Evolutionary conservation across 2,888 invertebrate species (phyloP).

Genomic region (Serrognathus titanus): DNA sequence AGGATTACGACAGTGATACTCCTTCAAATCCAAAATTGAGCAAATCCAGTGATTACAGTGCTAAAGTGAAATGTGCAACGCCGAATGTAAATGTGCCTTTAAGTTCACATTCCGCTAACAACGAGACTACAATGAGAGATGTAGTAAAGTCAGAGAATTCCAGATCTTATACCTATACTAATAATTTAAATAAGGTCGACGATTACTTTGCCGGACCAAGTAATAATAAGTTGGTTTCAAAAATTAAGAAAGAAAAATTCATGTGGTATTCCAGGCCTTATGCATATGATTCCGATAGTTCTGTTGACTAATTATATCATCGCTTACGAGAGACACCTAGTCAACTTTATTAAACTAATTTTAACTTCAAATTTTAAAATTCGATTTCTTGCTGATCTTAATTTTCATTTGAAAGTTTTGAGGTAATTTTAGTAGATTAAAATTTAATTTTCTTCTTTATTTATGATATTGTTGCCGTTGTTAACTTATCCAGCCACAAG

Average conservation of each 20-base stretch:
- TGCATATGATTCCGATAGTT: constrained; percentile 26
- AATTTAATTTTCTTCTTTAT: too few relatives aligned
- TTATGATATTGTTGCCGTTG: too few relatives aligned
- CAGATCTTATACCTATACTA: neutral
- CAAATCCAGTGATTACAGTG: neutral
- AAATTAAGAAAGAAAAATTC: constrained; percentile 24
- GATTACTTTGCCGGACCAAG: constrained; percentile 20
- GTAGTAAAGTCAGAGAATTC: neutral
- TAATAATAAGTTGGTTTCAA: constrained; percentile 20
- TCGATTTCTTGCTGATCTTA: too few relatives aligned
- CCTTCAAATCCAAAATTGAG: neutral
- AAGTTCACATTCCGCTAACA: neutral
- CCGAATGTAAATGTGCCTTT: constrained; percentile 4
- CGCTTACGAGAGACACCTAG: too few relatives aligned
- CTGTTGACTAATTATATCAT: neutral
- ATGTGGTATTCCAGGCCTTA: constrained; percentile 27
- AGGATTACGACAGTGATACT: constrained; percentile 1
- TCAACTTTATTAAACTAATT: too few relatives aligned
- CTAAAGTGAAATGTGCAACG: neutral
- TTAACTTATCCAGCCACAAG: too few relatives aligned
- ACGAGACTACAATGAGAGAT: neutral
- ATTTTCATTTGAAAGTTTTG: too few relatives aligned
- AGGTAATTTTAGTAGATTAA: too few relatives aligned
- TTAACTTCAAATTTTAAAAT: too few relatives aligned
- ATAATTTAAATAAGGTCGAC: neutral